Conservation (phyloP, 2,113 vertebrate genomes). For the Pterocles burchelli region DNA sequence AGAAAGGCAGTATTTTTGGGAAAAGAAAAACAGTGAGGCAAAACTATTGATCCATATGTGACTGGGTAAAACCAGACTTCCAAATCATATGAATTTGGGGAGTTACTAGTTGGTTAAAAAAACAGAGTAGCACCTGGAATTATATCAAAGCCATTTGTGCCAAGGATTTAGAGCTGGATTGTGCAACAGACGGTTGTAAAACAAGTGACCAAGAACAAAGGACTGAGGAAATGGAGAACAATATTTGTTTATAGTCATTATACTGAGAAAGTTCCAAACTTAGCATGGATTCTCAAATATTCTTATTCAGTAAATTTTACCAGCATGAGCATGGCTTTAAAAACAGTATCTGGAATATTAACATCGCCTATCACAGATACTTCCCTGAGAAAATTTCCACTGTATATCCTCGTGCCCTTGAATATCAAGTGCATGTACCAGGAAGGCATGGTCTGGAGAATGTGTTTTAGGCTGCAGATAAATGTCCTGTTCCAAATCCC, state of each 20-base stretch:
- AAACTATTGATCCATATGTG: neutral
- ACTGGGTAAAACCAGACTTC: slow-evolving; percentile 21
- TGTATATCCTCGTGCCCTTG: rapidly evolving
- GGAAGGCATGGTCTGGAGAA: neutral
- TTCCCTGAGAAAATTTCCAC: neutral
- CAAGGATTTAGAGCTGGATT: neutral
- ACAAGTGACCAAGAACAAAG: neutral
- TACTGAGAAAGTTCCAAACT: neutral
- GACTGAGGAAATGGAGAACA: neutral
- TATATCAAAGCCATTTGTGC: neutral
- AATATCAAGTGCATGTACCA: neutral
- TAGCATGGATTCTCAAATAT: neutral
- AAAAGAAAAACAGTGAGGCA: neutral
- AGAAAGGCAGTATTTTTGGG: neutral
- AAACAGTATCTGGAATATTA: neutral
- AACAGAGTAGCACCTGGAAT: neutral
- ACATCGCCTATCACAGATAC: neutral
- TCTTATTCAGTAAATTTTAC: neutral
- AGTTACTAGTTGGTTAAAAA: neutral
- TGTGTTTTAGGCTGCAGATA: neutral
- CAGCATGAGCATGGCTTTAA: neutral
- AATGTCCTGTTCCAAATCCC: neutral
- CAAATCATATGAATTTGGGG: neutral
- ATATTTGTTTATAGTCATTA: neutral
- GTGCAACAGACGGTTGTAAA: neutral